Percentiles rank a stretch among this genome's conserved stretches.
Evolutionary conservation across 2,113 vertebrate genomes (phyloP).

Genomic region (Sorex araneus): DNA sequence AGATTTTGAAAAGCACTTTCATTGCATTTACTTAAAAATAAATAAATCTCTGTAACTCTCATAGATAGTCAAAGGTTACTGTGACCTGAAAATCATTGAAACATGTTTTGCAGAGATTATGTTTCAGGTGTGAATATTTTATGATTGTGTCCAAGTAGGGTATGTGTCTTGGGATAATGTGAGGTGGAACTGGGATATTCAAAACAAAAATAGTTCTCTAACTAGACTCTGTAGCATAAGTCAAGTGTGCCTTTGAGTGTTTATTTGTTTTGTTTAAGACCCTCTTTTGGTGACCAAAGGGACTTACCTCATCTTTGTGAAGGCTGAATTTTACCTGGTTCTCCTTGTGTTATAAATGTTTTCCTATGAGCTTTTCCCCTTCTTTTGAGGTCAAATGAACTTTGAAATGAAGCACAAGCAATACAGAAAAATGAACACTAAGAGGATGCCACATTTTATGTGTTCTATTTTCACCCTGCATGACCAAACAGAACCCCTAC

Average conservation of each 20-base stretch:
- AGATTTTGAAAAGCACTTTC: neutral
- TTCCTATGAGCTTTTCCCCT: constrained; percentile 32
- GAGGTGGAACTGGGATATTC: constrained; percentile 4
- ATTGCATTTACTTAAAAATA: neutral
- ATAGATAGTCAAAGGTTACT: neutral
- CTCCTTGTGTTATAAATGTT: constrained; percentile 13
- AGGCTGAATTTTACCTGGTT: neutral
- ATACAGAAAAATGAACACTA: constrained; percentile 22
- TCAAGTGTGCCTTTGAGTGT: constrained; percentile 25
- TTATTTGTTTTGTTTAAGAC: constrained; percentile 20
- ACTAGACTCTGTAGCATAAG: neutral
- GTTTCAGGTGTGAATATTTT: constrained; percentile 56
- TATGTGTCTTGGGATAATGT: constrained; percentile 25
- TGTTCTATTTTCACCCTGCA: constrained; percentile 62
- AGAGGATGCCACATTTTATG: constrained; percentile 51
- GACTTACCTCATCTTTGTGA: constrained; percentile 35
- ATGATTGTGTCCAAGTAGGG: constrained; percentile 24
- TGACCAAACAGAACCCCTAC: neutral
- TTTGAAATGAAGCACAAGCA: constrained; percentile 34
- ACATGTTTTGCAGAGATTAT: neutral
- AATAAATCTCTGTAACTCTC: neutral
- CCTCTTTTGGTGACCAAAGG: neutral
- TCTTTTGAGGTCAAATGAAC: constrained; percentile 62
- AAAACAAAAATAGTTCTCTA: constrained; percentile 48
- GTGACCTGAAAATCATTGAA: constrained; percentile 11